These are phyloP conservation scores for Goniozus legneri DNA, from an alignment of 1,140 invertebrate genomes.

Conservation along the genomic window DNA sequence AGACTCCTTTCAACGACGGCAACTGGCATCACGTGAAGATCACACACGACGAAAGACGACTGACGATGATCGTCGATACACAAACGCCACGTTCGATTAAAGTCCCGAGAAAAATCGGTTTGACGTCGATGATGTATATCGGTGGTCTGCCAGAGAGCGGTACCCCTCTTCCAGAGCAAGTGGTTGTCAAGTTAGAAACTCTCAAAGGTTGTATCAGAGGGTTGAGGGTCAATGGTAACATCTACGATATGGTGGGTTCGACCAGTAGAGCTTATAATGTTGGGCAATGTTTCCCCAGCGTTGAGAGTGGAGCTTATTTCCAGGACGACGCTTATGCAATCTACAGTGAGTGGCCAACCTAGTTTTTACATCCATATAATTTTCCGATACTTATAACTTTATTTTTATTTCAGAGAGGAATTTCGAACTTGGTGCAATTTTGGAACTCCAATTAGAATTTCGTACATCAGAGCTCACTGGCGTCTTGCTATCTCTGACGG, in stretches of 20 bases:
- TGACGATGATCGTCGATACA: constrained; percentile 68
- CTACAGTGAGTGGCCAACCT: constrained; percentile 63
- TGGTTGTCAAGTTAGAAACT: constrained; percentile 66
- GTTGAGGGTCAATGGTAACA: constrained; percentile 70
- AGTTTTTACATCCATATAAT: constrained; percentile 19
- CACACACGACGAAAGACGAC: constrained; percentile 59
- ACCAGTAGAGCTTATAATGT: constrained; percentile 67
- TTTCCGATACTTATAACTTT: constrained; percentile 6
- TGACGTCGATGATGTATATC: constrained; percentile 72
- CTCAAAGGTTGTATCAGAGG: constrained; percentile 81
- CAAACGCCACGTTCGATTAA: constrained; percentile 61
- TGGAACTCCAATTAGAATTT: constrained; percentile 79
- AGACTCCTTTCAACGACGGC: constrained; percentile 71
- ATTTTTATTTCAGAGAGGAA: constrained; percentile 60
- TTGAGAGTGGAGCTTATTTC: constrained; percentile 85
- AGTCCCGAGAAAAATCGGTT: constrained; percentile 64
- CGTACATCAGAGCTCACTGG: constrained; percentile 78
- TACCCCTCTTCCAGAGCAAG: constrained; percentile 52
- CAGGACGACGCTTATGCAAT: constrained; percentile 77
- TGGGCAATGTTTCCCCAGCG: constrained; percentile 81
- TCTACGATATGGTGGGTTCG: constrained; percentile 72
- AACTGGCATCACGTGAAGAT: constrained; percentile 77
- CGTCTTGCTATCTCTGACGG: constrained; percentile 71
- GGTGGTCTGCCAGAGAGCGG: constrained; percentile 70
- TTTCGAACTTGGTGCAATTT: constrained; percentile 65